Base-by-base conservation (phyloP, 2,888 invertebrate genomes). In the Phengaris arion region DNA sequence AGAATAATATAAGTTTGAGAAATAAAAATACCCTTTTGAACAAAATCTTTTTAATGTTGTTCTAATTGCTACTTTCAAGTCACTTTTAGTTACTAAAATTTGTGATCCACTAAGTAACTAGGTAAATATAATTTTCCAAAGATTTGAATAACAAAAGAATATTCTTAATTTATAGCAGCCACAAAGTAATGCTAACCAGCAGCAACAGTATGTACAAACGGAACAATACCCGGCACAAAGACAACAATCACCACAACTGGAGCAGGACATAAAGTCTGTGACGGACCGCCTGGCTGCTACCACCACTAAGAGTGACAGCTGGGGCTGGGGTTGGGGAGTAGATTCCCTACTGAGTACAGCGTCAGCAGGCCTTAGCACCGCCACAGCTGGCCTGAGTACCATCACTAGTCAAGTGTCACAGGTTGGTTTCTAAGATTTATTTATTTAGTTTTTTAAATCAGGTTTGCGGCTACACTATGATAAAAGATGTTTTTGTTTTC, bases 401-500 rank as follows among this genome's bases (percentile, higher is more conserved):
- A 92, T 98, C 74, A 97, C 97, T 4, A 96, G 90, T 79, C 97
- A 97, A 82, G 96, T 98, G 54, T 97, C 97, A 73, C 93, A 93
- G 88, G 93, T 92, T 82, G 68, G 45, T 76, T 22, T 35, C 54
- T 15, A 22, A 35, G 10, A n/a, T n/a, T n/a, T n/a, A n/a, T n/a
- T 22, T 22, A 22, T 22, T 22, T 0, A 22, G 22, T 22, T 22
- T 22, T 22, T 22, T 22, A 22, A 22, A 1, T 22, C 1, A 22
- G 22, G 22, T 22, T 22, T 1, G 22, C 22, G 22, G 22, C 57
- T 8, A 55, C n/a, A 55, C n/a, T 55, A 55, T 13, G 12, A 7
- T 55, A 4, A 46, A 46, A 6, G 22, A 22, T 22, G 22, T 22
- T 22, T 22, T 22, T 22, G 22, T 22, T 22, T 22, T 22, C 22